A percentile compares a stretch with the other conserved stretches of the same genome.
phyloP scores from a whole-genome alignment of 2,888 invertebrate genomes.

The Myathropa florea region DNA sequence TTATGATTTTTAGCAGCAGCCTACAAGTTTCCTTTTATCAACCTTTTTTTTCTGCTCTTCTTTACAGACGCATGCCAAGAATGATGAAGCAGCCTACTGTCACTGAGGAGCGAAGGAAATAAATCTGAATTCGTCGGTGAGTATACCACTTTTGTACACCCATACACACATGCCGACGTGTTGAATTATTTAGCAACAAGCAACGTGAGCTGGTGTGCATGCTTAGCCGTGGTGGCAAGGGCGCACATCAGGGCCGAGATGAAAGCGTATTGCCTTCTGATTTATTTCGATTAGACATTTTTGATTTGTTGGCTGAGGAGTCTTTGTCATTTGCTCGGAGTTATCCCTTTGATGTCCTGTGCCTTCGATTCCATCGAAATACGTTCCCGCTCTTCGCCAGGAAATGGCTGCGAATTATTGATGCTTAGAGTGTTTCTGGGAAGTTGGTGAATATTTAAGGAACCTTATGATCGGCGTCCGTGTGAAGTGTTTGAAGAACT shows the following conservation, averaged over 20 bases:
- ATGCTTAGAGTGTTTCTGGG: constrained; percentile 14
- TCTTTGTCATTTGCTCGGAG: neutral
- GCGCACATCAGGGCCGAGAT: neutral
- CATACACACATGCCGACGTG: neutral
- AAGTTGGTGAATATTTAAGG: constrained; percentile 51
- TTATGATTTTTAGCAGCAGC: constrained; percentile 6
- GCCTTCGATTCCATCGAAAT: neutral
- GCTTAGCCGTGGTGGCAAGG: neutral
- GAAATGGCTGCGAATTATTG: constrained; percentile 23
- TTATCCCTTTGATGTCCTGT: constrained; percentile 21
- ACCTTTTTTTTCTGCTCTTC: neutral
- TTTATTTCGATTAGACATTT: constrained; percentile 58
- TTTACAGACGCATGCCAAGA: constrained; percentile 48
- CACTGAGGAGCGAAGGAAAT: constrained; percentile 23
- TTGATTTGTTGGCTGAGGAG: constrained; percentile 1
- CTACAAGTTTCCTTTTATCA: neutral
- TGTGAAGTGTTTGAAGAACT: constrained; percentile 1
- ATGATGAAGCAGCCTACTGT: constrained; percentile 51
- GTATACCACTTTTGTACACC: neutral
- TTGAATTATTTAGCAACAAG: constrained; percentile 26
- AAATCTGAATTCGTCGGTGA: constrained; percentile 16
- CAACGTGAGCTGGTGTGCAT: neutral
- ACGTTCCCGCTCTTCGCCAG: neutral
- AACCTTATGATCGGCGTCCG: neutral
- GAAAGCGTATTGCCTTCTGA: constrained; percentile 31